These are phyloP conservation scores for Melanotaenia boesemani DNA, from an alignment of 2,797 vertebrate species.

Conservation along the genomic window DNA sequence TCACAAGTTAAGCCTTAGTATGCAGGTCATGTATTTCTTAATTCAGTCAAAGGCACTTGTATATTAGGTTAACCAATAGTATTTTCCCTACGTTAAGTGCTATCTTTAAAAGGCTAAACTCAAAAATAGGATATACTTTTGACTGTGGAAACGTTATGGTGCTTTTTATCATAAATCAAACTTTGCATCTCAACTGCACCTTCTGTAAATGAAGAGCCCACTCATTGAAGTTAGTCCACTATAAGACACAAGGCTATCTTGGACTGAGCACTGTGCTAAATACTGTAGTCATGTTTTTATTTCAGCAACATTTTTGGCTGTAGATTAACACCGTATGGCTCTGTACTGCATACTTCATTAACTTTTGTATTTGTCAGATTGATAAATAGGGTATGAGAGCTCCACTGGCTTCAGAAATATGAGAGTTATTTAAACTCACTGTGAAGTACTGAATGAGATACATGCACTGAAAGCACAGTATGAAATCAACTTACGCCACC, in stretches of 20 bases:
- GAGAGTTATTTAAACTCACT: neutral
- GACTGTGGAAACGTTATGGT: neutral
- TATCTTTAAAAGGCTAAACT: conserved; percentile 2
- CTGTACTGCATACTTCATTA: neutral
- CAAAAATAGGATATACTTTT: neutral
- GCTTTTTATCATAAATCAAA: neutral
- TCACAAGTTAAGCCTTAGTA: neutral
- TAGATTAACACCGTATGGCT: conserved; percentile 3
- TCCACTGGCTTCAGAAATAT: neutral
- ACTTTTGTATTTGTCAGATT: neutral
- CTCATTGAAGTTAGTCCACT: neutral
- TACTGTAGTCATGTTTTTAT: neutral
- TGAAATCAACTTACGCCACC: neutral
- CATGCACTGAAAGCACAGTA: neutral
- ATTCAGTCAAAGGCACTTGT: neutral
- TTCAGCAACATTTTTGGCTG: neutral
- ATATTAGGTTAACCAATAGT: neutral
- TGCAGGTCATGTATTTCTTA: neutral
- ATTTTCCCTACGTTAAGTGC: neutral
- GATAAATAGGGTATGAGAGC: neutral
- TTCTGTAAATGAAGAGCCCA: neutral
- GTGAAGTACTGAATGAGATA: neutral
- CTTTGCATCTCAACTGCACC: neutral
- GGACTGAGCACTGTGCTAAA: neutral
- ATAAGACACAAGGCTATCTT: neutral